phyloP scores from a whole-genome alignment of 2,113 vertebrate genomes.

The Procavia capensis region DNA sequence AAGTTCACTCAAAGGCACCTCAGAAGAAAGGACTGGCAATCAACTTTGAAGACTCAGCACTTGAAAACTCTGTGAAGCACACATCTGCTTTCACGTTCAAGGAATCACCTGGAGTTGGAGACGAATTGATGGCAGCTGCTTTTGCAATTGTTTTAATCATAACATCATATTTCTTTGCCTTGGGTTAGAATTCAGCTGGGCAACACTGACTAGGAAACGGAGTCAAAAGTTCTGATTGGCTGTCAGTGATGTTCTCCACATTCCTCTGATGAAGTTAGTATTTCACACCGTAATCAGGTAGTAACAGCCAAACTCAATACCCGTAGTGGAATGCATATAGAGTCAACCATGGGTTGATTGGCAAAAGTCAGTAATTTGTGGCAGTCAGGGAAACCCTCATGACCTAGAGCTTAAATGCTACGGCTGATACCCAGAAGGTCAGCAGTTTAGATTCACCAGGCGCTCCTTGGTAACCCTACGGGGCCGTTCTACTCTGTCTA shows the following conservation, averaged over 20 bases:
- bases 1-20: background rate
- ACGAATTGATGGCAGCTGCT: background rate
- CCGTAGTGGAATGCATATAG: background rate
- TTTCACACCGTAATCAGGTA: background rate
- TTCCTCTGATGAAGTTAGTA: background rate
- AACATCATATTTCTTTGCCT: slow-evolving; percentile 15
- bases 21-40: background rate
- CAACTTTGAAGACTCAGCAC: background rate
- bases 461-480: no score
- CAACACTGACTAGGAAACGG: background rate
- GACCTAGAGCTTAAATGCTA: no score
- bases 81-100: background rate
- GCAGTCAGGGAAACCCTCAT: no score
- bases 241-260: background rate
- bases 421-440: no score
- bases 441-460: no score
- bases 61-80: background rate
- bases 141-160: background rate
- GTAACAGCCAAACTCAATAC: background rate
- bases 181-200: slow-evolving; percentile 40
- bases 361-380: background rate
- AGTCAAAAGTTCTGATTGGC: slow-evolving; percentile 31
- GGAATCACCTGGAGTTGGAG: background rate
- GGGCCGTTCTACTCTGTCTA: no score
- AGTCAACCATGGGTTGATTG: background rate